Evolutionary conservation across 2,113 vertebrate species (phyloP), one percentile per base, ranked within the genome.

Genomic region (Lates calcarifer): DNA sequence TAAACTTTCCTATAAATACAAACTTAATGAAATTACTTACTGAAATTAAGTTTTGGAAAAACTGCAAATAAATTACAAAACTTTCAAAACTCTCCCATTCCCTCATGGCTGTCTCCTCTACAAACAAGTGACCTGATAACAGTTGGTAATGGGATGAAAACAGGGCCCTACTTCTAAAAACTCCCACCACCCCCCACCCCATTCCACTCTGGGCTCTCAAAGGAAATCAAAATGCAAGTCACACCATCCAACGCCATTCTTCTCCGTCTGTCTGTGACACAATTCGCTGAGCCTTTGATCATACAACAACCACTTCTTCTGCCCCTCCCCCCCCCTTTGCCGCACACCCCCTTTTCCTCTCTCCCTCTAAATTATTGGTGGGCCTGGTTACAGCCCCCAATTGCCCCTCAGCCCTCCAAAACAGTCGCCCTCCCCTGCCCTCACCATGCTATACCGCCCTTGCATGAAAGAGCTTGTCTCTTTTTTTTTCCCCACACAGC

Each of bases 161-260:
- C 87, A 80, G 64, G 72, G 66, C 60, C 39, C 79, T 78, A n/a
- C 75, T 77, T 64, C 82, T 77, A 39, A 45, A 89, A 73, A 43
- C 49, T 45, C 72, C 45, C 80, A 64, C 57, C 55, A 41, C 56
- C 63, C n/a, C 17, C 51, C 9, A 1, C n/a, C 33, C 67, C 67
- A 20, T 18, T 18, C 20, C 5, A 5, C 45, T 3, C 18, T 20
- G 0, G 11, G 58, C 56, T 74, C 86, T 90, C 65, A 77, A 86
- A 87, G 79, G 73, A 93, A 93, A 94, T 93, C 89, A 87, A 92
- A 94, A 93, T 93, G 94, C 91, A 84, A 93, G 91, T 92, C 92
- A 92, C 92, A 93, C 89, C 91, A 90, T 84, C 80, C 76, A 47
- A 55, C 6, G 41, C 84, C 74, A 81, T 91, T 92, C 90, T 91